Base-by-base conservation (phyloP, 2,797 vertebrate species). In the Tamandua tetradactyla region DNA sequence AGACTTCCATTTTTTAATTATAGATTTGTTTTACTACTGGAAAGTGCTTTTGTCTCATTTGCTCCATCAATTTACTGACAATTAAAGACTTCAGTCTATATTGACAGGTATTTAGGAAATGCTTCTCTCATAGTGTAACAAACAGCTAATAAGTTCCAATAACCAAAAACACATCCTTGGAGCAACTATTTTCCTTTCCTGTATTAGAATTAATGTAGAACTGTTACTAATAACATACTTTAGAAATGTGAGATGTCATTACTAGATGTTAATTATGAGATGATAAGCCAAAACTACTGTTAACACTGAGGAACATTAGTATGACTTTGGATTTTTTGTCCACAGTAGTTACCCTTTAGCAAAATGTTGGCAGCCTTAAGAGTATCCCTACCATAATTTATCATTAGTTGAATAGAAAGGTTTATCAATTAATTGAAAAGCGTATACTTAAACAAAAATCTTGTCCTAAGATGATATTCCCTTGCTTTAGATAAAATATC, bases 381-480 rank as follows among this genome's bases (percentile, higher is more conserved):
- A 47, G 2, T n/a, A 2, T 78, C 32, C 15, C 7, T 62, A 94
- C 68, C 68, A 32, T 71, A 68, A 78, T 0, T 66, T 66, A 69
- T 14, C 1, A 42, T 80, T 87, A 64, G 6, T 74, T 91, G 7
- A 94, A 25, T 57, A 93, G 35, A 85, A 93, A 64, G 2, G 2
- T 49, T 86, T 61, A 89, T 2, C 4, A 44, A 61, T 81, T 95
- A 87, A 92, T 87, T 96, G n/a, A 18, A 57, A 81, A 87, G 44
- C 62, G 47, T 37, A 18, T 62, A 52, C 32, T 86, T 25, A 92
- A 78, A n/a, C 1, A 9, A 57, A 76, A 79, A 71, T 68, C 22
- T 86, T 87, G 72, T 72, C 74, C 42, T 23, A 62, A 40, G 23
- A 22, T 59, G 87, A 47, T 89, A 18, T 82, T 20, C 27, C 59